phyloP scores from a whole-genome alignment of 2,888 invertebrate genomes.

The Villa cingulata region DNA sequence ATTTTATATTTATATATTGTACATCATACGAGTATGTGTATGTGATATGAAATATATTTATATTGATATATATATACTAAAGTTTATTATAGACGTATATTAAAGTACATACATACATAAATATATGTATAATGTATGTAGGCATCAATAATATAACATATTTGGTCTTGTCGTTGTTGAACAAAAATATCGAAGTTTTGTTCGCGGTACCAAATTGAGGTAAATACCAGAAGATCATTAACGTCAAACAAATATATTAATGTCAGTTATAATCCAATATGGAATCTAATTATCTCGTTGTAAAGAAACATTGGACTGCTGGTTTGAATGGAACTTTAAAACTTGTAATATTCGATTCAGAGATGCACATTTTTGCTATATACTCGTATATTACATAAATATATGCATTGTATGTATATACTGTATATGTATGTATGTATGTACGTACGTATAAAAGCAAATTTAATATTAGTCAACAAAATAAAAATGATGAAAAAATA shows the following conservation, averaged over 20 bases:
- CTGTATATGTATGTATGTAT: neutral
- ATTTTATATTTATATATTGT: no score
- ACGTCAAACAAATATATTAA: slow-evolving; percentile 21
- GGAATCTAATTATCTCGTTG: slow-evolving; percentile 20
- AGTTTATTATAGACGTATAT: no score
- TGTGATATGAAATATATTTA: no score
- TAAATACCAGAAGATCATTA: slow-evolving; percentile 21
- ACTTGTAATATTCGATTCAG: no score
- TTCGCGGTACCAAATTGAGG: slow-evolving; percentile 20
- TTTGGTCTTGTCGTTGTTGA: neutral
- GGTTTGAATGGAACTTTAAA: neutral
- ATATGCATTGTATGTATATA: neutral
- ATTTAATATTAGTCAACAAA: no score
- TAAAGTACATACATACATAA: neutral
- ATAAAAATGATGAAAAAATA: no score
- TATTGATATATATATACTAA: no score
- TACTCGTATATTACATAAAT: no score
- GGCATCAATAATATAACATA: no score
- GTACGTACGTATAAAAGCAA: neutral
- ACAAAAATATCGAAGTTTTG: slow-evolving; percentile 2
- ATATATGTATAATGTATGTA: neutral
- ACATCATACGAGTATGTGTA: no score
- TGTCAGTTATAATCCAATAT: slow-evolving; percentile 20
- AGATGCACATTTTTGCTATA: no score
- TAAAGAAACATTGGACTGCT: slow-evolving; percentile 12